A percentile compares a stretch with the other conserved stretches of the same genome.
Conservation (phyloP, 2,888 invertebrate genomes). For the Villa cingulata region DNA sequence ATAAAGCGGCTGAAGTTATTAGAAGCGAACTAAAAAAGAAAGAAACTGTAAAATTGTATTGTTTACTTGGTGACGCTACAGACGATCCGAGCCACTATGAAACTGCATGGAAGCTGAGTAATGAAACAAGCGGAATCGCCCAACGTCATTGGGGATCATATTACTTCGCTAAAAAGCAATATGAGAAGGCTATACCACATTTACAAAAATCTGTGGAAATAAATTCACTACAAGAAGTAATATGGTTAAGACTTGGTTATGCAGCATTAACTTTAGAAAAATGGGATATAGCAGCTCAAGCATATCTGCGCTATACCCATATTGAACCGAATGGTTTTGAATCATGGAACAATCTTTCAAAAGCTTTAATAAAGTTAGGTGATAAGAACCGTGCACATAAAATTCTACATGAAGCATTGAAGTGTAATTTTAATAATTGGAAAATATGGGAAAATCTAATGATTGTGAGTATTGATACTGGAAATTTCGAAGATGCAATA, state of each 20-base stretch:
- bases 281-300: constrained; percentile 70
- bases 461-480: constrained; percentile 73
- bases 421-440: constrained; percentile 90
- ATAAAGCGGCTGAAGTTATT: constrained; percentile 86
- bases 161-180: constrained; percentile 60
- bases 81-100: constrained; percentile 68
- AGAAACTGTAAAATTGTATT: constrained; percentile 75
- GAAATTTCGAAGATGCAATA: constrained; percentile 73
- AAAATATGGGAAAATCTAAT: constrained; percentile 89
- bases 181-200: constrained; percentile 64
- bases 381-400: constrained; percentile 76
- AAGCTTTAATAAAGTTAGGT: constrained; percentile 76
- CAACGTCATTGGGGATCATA: constrained; percentile 80
- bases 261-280: constrained; percentile 64
- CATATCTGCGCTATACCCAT: constrained; percentile 74
- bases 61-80: constrained; percentile 78
- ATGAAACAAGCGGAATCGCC: constrained; percentile 64
- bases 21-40: constrained; percentile 61
- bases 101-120: constrained; percentile 84
- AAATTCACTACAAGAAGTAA: constrained; percentile 73
- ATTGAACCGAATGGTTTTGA: constrained; percentile 85
- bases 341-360: constrained; percentile 96
- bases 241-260: constrained; percentile 78
- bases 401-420: constrained; percentile 74
- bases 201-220: constrained; percentile 70